A percentile compares a stretch with the other conserved stretches of the same genome.
These are phyloP conservation scores for Micromys minutus DNA, from an alignment of 2,113 vertebrate species.

Conservation along the genomic window DNA sequence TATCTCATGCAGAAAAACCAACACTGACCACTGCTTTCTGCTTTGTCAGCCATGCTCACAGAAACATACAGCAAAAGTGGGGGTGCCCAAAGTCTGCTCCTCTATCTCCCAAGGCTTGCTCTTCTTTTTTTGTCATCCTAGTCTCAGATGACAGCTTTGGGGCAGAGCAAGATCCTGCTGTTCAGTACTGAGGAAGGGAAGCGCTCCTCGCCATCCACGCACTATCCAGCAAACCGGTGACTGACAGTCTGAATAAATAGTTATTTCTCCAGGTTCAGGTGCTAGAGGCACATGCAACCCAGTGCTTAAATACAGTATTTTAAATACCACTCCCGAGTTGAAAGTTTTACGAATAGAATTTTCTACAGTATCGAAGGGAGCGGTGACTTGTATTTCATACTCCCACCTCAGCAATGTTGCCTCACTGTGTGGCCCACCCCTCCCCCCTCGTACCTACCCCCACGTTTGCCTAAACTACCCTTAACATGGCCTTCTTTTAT, in stretches of 20 bases:
- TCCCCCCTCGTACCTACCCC: too few relatives aligned
- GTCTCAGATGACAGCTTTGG: conserved; percentile 45
- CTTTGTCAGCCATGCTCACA: not conserved
- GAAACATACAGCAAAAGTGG: conserved; percentile 32
- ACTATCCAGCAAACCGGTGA: conserved; percentile 7
- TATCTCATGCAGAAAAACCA: conserved; percentile 68
- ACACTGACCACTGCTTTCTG: conserved; percentile 39
- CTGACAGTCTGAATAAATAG: conserved; percentile 73
- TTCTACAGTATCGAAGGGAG: not conserved
- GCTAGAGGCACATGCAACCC: not conserved
- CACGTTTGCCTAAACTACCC: not conserved
- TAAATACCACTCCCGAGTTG: not conserved
- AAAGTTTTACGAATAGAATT: not conserved
- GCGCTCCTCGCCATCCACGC: not conserved
- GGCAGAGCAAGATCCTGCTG: conserved; percentile 66
- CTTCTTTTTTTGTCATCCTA: not conserved
- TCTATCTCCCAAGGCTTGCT: conserved; percentile 52
- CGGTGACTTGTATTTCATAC: not conserved
- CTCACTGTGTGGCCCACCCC: not conserved
- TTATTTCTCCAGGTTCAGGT: conserved; percentile 55
- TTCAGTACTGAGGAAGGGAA: conserved; percentile 56
- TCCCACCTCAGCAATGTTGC: not conserved
- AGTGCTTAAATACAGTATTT: not conserved
- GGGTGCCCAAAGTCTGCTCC: not conserved
- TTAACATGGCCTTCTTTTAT: not conserved